Conservation (phyloP, 37 sponge, comb jelly and placozoan genomes). For the Halichondria panicea region DNA sequence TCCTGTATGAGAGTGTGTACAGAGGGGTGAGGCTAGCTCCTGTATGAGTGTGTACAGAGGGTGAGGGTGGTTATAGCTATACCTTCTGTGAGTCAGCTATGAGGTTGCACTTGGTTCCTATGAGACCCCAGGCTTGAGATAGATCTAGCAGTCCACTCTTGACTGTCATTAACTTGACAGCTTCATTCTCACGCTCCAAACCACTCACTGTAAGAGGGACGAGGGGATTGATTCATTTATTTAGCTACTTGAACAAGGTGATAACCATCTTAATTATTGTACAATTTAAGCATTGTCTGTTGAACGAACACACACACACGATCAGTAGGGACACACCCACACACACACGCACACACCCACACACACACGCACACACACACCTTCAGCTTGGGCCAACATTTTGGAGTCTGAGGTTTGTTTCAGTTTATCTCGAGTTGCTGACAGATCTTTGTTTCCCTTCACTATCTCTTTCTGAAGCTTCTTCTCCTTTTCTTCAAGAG, state of each 20-base stretch:
- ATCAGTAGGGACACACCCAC: background rate
- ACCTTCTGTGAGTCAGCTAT: conserved; percentile 68
- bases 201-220: conserved; percentile 20
- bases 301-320: background rate
- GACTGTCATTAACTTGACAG: conserved; percentile 68
- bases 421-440: conserved; percentile 34
- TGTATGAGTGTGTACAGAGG: too few relatives aligned
- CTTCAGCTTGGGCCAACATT: conserved; percentile 60
- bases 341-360: background rate
- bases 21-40: conserved; percentile 65
- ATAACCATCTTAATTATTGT: too few relatives aligned
- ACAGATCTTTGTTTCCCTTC: conserved; percentile 60
- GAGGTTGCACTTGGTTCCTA: conserved; percentile 42
- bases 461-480: conserved; percentile 69
- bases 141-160: conserved; percentile 69
- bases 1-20: too few relatives aligned
- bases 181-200: conserved; percentile 61
- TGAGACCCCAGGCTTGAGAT: conserved; percentile 39
- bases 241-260: background rate
- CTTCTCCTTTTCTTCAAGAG: conserved; percentile 71
- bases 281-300: too few relatives aligned
- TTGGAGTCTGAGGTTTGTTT: conserved; percentile 23
- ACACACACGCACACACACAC: conserved; percentile 24
- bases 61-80: too few relatives aligned
- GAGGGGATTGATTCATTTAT: background rate